Base-by-base conservation (phyloP, 2,113 vertebrate genomes). In the Mirounga angustirostris region DNA sequence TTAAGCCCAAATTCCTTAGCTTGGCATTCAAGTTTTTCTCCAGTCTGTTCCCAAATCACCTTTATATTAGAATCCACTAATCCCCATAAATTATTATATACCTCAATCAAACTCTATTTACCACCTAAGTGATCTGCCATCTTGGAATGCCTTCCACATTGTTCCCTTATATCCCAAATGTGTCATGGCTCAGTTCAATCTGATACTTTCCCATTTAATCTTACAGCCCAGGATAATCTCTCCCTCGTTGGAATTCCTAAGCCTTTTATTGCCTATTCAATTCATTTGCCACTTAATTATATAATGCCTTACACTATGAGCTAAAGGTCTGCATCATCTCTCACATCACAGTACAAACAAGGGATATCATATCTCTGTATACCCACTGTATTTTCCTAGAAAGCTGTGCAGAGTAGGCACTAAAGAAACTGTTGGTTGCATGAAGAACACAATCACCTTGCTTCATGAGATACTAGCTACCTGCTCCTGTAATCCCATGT, bases 381-480 rank as follows among this genome's bases (percentile, higher is more conserved):
- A 96, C 74, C 78, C 21, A 76, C 30, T 71, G 4, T 40, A 69
- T 52, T 94, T 94, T 96, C 58, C 88, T 28, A 78, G 16, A 86
- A 96, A 90, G 61, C 40, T 90, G 7, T 56, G 9, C 19, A 65
- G 0, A 78, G 40, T 14, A 95, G 50, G 56, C 21, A 97, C 46
- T 87, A 94, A 90, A 88, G 96, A 87, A 83, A 52, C 24, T 58
- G 30, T 0, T 92, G 79, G 76, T 13, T 95, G 69, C 14, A 63
- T 61, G 30, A 95, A 93, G 18, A 94, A 86, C 50, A 95, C 28
- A 95, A 96, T 92, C 56, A 83, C 84, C 24, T 63, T 56, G 58
- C 67, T 91, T 97, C 19, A 79, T 76, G 18, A 94, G 81, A 89
- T 94, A 92, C 58, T 87, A 96, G 30, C 59, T 96, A 91, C 18